Evolutionary conservation across 23 tunicate species (phyloP).

Genomic region (Halocynthia aurantium): DNA sequence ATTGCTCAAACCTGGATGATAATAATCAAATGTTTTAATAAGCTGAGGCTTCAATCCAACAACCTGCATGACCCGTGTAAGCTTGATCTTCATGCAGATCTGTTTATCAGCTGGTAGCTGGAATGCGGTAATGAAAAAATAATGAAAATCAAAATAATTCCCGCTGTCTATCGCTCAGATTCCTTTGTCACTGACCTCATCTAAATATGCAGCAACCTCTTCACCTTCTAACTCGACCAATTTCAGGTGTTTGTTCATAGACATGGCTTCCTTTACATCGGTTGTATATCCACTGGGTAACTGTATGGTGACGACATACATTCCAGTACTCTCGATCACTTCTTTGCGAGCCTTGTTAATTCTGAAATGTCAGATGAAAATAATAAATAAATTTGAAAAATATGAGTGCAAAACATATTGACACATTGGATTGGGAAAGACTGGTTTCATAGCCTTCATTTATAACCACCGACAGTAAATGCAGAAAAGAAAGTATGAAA

Average conservation of each 20-base stretch:
- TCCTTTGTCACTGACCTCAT: slow-evolving; percentile 35
- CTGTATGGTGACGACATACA: slow-evolving; percentile 52
- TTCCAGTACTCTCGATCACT: slow-evolving; percentile 43
- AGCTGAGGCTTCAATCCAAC: slow-evolving; percentile 37
- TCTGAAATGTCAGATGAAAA: neutral
- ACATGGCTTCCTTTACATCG: slow-evolving; percentile 28
- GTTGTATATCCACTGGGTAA: slow-evolving; percentile 56
- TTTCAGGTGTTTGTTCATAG: slow-evolving; percentile 35
- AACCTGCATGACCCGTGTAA: slow-evolving; percentile 40
- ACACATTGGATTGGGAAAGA: no score
- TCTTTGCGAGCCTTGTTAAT: neutral
- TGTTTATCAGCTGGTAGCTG: slow-evolving; percentile 34
- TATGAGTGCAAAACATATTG: no score
- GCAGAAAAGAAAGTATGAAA: no score
- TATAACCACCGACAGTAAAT: no score
- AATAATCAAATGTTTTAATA: slow-evolving; percentile 42
- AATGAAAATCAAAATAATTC: neutral
- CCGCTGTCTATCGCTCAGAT: neutral
- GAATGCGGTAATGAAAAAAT: neutral
- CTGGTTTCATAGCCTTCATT: no score
- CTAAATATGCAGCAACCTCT: slow-evolving; percentile 36
- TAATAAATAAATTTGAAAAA: no score
- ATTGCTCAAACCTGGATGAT: slow-evolving; percentile 46
- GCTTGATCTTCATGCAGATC: slow-evolving; percentile 34
- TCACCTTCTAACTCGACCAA: slow-evolving; percentile 54